Evolutionary conservation across 1,140 invertebrate species (phyloP).

Genomic region (Ostrea denselamellosa): DNA sequence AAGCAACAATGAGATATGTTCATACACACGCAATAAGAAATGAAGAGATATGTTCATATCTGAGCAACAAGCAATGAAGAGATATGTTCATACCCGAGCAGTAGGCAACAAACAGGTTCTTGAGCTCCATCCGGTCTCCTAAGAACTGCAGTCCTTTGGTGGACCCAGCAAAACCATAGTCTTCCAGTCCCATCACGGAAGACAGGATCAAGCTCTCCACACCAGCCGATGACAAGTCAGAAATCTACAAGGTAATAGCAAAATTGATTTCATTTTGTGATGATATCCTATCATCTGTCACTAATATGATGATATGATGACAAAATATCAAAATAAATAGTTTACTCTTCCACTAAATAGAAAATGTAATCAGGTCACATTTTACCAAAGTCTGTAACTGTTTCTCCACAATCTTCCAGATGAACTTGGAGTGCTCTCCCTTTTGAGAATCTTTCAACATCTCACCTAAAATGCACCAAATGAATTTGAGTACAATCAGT

Average conservation of each 20-base stretch:
- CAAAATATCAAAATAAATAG: neutral
- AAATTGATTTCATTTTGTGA: neutral
- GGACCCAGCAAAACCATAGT: slow-evolving; percentile 10
- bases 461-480: neutral
- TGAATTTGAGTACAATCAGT: neutral
- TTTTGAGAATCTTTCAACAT: slow-evolving; percentile 22
- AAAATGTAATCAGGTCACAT: neutral
- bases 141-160: slow-evolving; percentile 37
- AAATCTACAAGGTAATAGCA: neutral
- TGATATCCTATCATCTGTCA: too few species aligned
- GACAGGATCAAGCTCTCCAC: slow-evolving; percentile 27
- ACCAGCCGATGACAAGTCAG: neutral
- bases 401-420: slow-evolving; percentile 46
- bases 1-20: too few species aligned
- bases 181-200: slow-evolving; percentile 17
- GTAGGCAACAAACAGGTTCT: slow-evolving; percentile 11
- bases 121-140: neutral
- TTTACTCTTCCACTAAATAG: neutral
- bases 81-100: neutral
- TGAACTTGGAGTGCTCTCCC: slow-evolving; percentile 13
- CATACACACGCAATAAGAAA: too few species aligned
- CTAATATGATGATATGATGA: too few species aligned
- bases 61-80: neutral
- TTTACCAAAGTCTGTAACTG: slow-evolving; percentile 7
- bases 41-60: too few species aligned